phyloP scores from a whole-genome alignment of 2,797 vertebrate species.

The Sebastes cheni region DNA sequence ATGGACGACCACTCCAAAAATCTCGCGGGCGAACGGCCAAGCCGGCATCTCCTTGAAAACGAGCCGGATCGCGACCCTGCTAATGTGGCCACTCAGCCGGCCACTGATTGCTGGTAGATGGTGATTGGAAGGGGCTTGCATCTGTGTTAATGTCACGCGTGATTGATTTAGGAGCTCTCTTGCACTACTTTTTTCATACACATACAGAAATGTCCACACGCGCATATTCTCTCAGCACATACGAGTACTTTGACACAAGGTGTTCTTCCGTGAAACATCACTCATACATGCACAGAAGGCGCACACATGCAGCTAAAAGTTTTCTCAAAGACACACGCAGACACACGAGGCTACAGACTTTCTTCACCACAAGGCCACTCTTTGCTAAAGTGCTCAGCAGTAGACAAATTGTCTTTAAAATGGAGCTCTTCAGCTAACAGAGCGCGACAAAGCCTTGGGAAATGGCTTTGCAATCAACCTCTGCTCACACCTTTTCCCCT shows the following conservation, averaged over 20 bases:
- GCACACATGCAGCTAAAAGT: neutral
- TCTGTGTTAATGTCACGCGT: constrained; percentile 14
- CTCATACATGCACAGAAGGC: neutral
- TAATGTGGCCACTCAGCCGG: constrained; percentile 47
- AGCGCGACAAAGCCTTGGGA: constrained; percentile 73
- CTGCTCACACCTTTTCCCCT: constrained; percentile 55
- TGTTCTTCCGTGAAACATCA: neutral
- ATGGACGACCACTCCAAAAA: constrained; percentile 55
- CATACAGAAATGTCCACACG: neutral
- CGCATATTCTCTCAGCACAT: neutral
- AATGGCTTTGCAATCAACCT: constrained; percentile 75
- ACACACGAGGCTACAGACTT: constrained; percentile 3
- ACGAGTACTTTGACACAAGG: neutral
- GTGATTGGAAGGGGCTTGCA: constrained; percentile 39
- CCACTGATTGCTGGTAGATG: constrained; percentile 36
- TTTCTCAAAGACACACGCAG: neutral
- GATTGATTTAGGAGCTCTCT: constrained; percentile 15
- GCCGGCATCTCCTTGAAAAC: constrained; percentile 20
- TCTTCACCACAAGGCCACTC: constrained; percentile 33
- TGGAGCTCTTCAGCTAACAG: constrained; percentile 69
- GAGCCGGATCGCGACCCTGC: constrained; percentile 34
- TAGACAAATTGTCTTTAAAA: constrained; percentile 72
- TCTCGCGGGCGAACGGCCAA: constrained; percentile 41
- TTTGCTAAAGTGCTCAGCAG: constrained; percentile 58
- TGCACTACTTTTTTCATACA: neutral